Evolutionary conservation across 2,888 invertebrate species (phyloP).

Genomic region (Athalia circularis): DNA sequence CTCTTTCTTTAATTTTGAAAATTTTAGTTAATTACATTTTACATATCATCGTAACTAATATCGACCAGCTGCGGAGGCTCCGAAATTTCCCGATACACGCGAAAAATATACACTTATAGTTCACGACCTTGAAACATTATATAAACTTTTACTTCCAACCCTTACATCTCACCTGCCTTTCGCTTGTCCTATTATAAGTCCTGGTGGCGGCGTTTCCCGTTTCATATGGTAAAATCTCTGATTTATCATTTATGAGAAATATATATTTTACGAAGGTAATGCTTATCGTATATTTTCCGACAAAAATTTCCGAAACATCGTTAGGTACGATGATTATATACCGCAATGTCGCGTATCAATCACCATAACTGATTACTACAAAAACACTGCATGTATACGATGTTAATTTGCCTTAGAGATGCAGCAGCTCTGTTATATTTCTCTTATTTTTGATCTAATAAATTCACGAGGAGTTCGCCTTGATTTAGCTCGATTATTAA

Average conservation of each 20-base stretch:
- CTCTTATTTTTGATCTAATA: constrained; percentile 26
- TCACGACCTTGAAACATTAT: not conserved
- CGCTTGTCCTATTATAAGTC: constrained; percentile 32
- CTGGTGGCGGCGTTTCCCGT: constrained; percentile 43
- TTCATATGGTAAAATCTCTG: constrained; percentile 28
- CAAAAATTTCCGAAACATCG: no score
- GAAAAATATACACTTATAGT: not conserved
- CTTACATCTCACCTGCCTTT: constrained; percentile 25
- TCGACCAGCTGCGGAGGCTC: no score
- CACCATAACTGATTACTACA: no score
- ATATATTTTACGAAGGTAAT: no score
- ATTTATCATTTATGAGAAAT: not conserved
- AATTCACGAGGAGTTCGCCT: constrained; percentile 50
- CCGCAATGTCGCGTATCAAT: no score
- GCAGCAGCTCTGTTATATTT: not conserved
- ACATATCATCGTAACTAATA: no score
- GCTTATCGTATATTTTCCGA: no score
- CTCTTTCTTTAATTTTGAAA: not conserved
- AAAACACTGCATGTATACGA: no score
- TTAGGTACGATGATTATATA: no score
- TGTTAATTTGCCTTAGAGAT: not conserved
- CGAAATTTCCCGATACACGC: not conserved
- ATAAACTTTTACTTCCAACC: constrained; percentile 3
- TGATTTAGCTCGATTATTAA: constrained; percentile 68
- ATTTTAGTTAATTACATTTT: no score